These are phyloP conservation scores for Geophilus truncorum DNA, from an alignment of 2,888 invertebrate genomes.

Conservation along the genomic window DNA sequence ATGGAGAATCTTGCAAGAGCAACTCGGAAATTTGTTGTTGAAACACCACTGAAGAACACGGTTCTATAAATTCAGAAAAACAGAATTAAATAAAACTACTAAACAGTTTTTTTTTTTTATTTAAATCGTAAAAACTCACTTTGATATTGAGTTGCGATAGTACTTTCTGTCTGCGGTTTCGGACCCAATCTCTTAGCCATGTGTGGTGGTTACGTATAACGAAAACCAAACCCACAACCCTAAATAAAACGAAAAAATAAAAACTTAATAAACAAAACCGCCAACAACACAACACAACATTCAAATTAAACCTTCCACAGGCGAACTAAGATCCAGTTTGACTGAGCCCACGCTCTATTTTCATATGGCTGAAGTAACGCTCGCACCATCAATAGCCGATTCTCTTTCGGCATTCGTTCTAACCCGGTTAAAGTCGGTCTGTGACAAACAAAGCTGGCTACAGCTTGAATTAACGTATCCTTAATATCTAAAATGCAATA, in stretches of 20 bases:
- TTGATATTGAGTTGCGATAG: slow-evolving; percentile 46
- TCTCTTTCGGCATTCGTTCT: slow-evolving; percentile 62
- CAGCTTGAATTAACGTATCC: slow-evolving; percentile 68
- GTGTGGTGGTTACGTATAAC: slow-evolving; percentile 57
- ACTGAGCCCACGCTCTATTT: slow-evolving; percentile 73
- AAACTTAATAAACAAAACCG: too few species aligned
- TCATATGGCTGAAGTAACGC: slow-evolving; percentile 71
- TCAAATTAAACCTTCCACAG: slow-evolving; percentile 62
- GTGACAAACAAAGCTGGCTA: slow-evolving; percentile 72
- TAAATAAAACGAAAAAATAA: too few species aligned
- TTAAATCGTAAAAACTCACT: too few species aligned
- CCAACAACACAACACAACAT: too few species aligned
- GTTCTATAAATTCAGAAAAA: too few species aligned
- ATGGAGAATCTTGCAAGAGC: slow-evolving; percentile 58
- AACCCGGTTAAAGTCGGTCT: slow-evolving; percentile 64
- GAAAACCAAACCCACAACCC: slow-evolving; percentile 73
- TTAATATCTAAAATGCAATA: slow-evolving; percentile 60
- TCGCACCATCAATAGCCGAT: slow-evolving; percentile 61
- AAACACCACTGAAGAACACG: too few species aligned
- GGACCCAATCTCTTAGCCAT: slow-evolving; percentile 50
- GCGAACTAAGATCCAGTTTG: slow-evolving; percentile 75
- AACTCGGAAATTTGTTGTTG: slow-evolving; percentile 61
- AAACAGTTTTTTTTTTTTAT: too few species aligned
- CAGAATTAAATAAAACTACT: too few species aligned
- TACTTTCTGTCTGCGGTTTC: slow-evolving; percentile 52